phyloP scores from a whole-genome alignment of 2,888 invertebrate species.

The Drosophila silvestris region DNA sequence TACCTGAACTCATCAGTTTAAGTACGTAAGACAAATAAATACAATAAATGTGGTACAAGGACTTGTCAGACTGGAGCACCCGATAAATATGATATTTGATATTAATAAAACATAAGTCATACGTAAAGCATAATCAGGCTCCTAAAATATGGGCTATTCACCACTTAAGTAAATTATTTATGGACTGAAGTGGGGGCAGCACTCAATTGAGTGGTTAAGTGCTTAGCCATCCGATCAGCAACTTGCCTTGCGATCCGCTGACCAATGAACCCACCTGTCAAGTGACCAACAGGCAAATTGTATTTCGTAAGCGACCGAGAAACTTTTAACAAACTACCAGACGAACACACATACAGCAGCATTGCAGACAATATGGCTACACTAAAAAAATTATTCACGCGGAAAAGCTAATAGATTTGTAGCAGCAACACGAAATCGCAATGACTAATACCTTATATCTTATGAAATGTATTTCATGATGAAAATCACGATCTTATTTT shows the following conservation, averaged over 20 bases:
- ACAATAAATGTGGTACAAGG: constrained; percentile 8
- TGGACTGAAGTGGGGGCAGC: constrained; percentile 1
- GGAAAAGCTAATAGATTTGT: fast-evolving
- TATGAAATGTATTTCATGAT: too few species aligned
- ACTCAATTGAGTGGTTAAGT: constrained; percentile 37
- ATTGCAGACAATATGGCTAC: neutral
- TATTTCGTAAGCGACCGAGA: constrained; percentile 3
- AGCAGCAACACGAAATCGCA: neutral
- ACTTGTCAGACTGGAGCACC: neutral
- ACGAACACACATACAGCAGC: neutral
- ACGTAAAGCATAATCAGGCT: constrained; percentile 4
- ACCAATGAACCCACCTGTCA: constrained; percentile 29
- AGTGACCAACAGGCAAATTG: constrained; percentile 12
- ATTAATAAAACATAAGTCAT: constrained; percentile 28
- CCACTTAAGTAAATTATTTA: constrained; percentile 40
- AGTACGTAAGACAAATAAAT: neutral
- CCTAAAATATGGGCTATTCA: constrained; percentile 16
- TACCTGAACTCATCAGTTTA: neutral
- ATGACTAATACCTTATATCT: neutral
- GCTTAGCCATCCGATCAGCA: constrained; percentile 10
- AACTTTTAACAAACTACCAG: neutral
- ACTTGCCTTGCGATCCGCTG: constrained; percentile 5
- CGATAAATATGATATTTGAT: constrained; percentile 16
- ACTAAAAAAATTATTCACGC: neutral
- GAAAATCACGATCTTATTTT: too few species aligned